Base-by-base conservation (phyloP, 2,888 invertebrate species). In the Pristionchus mayeri region DNA sequence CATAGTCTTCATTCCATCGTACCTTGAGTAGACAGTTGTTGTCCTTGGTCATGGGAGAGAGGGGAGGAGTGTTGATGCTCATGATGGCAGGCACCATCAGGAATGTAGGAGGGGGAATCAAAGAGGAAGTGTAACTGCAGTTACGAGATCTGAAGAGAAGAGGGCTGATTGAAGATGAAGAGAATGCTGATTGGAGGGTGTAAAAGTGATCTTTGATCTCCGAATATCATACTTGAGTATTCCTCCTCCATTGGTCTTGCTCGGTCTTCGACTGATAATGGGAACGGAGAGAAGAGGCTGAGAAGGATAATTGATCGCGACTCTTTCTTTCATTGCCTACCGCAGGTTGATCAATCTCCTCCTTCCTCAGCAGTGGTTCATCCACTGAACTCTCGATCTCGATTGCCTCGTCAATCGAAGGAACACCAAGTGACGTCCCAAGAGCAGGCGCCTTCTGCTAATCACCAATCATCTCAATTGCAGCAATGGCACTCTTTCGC, bases 51-150 rank as follows among this genome's bases (percentile, higher is more conserved):
- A 34, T 21, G 9, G 88, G 89, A 34, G 89, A 86, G 18, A 88
- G 81, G 27, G 89, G 88, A 13, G 89, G 89, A 6, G 90, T 90
- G 83, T 88, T 89, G 13, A 90, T 84, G 24, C 87, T 80, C 90
- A 90, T 90, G 86, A 88, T 87, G 16, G 90, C 90, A 9, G 90
- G 90, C 16, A 90, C 89, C 89, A 90, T 88, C 9, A 90, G 85
- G 84, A 89, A 90, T 3, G 90, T 88, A 16, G 90, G 89, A 13
- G 90, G 88, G 48, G 89, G 90, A 27, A 90, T 90, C 27, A 83
- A 18, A 18, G 79, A 79, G 24, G 34, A 18, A n/a, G 76, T 76
- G 37, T 37, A 71, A 7, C 40, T 24, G 30, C 30, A 63, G 40
- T 67, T 67, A 21, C 67, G 67, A 67, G 67, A 67, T 13, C 67